Evolutionary conservation across 1,140 invertebrate genomes (phyloP), one percentile per base, ranked within the genome.

Genomic region (Anastrepha ludens): DNA sequence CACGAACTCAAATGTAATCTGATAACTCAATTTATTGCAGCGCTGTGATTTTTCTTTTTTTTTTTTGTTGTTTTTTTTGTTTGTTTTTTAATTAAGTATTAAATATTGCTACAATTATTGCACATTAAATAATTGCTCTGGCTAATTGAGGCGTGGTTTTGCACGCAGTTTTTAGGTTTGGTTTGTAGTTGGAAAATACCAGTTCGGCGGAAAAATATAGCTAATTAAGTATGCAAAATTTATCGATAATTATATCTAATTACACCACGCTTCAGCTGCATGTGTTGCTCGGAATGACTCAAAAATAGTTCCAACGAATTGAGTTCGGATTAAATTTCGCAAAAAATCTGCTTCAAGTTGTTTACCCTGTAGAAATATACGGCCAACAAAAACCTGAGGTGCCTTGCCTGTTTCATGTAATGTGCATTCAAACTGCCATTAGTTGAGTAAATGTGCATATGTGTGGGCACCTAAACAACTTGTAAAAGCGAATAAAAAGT

Each of bases 231-330:
- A 74, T 44, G 41, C 70, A 74, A 74, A 55, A 47, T 44, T 50
- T 47, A 41, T 17, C 47, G 44, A 15, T 47, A 74, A 74, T 74
- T 74, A 74, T 47, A 74, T 67, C 70, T 74, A 74, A 74, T 74
- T 74, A 74, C 70, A 44, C 13, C 44, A 44, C 70, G 29, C 44
- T 47, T 74, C n/a, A 17, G 15, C 15, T 62, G 60, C n/a, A 17
- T 62, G 13, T 15, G 47, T 74, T 50, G 15, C 17, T 17, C 41
- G 7, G 44, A 74, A 74, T 74, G 15, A 7, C 44, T 47, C 4
- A 44, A 15, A 29, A 47, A 5, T 44, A 4, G 44, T 74, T 74
- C 70, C 47, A 29, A 74, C 47, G 15, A 67, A 74, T 74, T 74
- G 17, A 2, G 44, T 9, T 74, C 3, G 39, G 13, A 39, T 29